Evolutionary conservation across 2,888 invertebrate species (phyloP).

Genomic region (Microdon myrmicae): DNA sequence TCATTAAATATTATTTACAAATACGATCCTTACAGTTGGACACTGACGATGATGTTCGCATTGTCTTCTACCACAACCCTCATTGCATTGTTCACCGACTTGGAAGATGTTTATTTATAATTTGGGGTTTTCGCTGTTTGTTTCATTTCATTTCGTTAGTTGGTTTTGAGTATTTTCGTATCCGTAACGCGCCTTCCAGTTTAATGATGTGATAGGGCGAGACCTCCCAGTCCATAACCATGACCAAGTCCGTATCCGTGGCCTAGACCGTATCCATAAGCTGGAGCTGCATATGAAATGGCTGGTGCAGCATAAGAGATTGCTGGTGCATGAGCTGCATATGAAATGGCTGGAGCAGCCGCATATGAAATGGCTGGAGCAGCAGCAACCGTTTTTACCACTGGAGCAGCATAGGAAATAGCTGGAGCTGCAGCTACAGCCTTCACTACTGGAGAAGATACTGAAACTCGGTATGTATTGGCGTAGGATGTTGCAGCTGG

Average conservation of each 20-base stretch:
- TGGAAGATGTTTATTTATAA: too few relatives aligned
- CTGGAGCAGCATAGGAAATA: constrained; percentile 57
- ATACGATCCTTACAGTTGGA: constrained; percentile 26
- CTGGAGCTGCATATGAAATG: constrained; percentile 55
- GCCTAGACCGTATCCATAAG: constrained; percentile 58
- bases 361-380: constrained; percentile 55
- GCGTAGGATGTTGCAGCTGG: constrained; percentile 65
- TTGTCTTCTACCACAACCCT: constrained; percentile 31
- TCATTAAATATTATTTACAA: constrained; percentile 50
- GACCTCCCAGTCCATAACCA: constrained; percentile 54
- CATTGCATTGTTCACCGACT: constrained; percentile 47
- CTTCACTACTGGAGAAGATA: constrained; percentile 62
- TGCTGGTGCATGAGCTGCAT: constrained; percentile 63
- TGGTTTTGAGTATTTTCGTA: constrained; percentile 36
- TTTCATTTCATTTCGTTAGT: constrained; percentile 13
- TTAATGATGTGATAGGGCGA: constrained; percentile 36
- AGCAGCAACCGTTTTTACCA: constrained; percentile 56
- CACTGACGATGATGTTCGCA: constrained; percentile 10
- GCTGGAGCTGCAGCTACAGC: constrained; percentile 54
- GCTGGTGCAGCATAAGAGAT: constrained; percentile 58
- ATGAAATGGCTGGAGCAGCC: constrained; percentile 57
- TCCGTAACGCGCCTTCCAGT: constrained; percentile 8
- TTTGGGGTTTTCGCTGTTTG: constrained; percentile 44
- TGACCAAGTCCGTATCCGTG: constrained; percentile 54
- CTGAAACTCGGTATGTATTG: constrained; percentile 64